Percentiles rank a stretch among this genome's conserved stretches.
phyloP scores from a whole-genome alignment of 2,113 vertebrate species.

The Neoarius graeffei region DNA sequence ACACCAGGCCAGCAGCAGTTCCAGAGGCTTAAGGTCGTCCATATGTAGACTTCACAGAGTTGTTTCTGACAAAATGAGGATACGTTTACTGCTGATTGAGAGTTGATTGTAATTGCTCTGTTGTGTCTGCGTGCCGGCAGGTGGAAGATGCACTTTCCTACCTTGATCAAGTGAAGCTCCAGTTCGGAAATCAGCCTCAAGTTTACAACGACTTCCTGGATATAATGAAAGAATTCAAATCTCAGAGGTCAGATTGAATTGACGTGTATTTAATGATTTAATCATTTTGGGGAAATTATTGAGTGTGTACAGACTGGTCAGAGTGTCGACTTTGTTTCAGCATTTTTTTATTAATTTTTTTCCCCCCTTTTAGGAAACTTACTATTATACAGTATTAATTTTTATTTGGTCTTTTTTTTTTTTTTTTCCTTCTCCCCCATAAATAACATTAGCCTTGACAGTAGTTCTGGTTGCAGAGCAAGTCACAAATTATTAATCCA shows the following conservation, averaged over 20 bases:
- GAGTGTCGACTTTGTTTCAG: neutral
- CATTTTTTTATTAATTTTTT: neutral
- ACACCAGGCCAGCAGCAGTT: slow-evolving; percentile 96
- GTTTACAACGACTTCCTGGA: slow-evolving; percentile 99
- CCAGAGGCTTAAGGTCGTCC: slow-evolving; percentile 90
- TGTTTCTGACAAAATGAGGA: neutral
- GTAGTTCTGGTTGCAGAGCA: neutral
- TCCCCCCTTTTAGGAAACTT: neutral
- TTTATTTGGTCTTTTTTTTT: neutral
- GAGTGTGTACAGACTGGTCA: neutral
- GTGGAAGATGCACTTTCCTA: slow-evolving; percentile 98
- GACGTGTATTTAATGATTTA: neutral
- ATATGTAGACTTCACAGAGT: neutral
- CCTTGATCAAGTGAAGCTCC: slow-evolving; percentile 97
- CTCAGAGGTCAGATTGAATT: slow-evolving; percentile 83
- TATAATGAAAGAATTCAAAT: slow-evolving; percentile 99
- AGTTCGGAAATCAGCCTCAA: slow-evolving; percentile 98
- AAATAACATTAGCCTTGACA: neutral
- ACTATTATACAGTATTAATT: neutral
- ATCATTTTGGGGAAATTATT: neutral
- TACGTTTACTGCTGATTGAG: neutral
- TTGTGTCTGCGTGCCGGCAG: slow-evolving; percentile 62
- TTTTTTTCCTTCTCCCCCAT: no score
- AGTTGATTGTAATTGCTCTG: neutral
- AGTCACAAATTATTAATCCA: neutral